Evolutionary conservation across 2,113 vertebrate genomes (phyloP), one percentile per base, ranked within the genome.

Genomic region (Dicaeum eximium): DNA sequence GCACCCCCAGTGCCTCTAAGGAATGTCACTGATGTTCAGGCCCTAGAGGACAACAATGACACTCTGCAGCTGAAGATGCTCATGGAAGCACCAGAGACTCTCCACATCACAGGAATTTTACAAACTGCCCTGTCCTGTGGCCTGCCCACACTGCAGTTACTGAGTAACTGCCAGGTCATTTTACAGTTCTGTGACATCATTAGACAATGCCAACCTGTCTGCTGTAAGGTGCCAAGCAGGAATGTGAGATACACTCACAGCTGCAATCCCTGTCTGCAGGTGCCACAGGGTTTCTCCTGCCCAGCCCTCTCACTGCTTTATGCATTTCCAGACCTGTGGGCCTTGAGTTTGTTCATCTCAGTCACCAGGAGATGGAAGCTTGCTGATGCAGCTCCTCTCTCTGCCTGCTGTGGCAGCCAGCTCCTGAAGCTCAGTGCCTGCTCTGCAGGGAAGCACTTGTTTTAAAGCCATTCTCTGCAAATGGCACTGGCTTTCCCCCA

Each of bases 351-450:
- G 51, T 8, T 18, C 35, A 67, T 10, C 56, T 71, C 81, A 2
- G 28, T 45, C 10, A 48, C 15, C 37, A 6, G 1, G 11, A 47
- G 45, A 24, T 0, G 1, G 11, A 33, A 61, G 60, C 28, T 78
- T 66, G 27, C n/a, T 24, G 37, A 40, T 2, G 40, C 3, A 2
- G 77, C 30, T 73, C 24, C 47, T 45, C 31, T 40, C 35, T 40
- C 2, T 20, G 16, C 5, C 7, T 0, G 0, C 38, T 0, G 0
- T 0, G 10, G 61, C 61, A 67, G 44, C 60, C 67, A 71, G 35
- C 45, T 47, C 47, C 54, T 20, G 48, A 27, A 21, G 47, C 35
- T 80, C 75, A 13, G 57, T 48, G 51, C 61, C 66, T 30, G 53
- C 72, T n/a, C 22, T 0, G 2, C 3, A 42, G 35, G 53, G 15